Evolutionary conservation across 2,113 vertebrate genomes (phyloP), one percentile per base, ranked within the genome.

Genomic region (Epinephelus moara): DNA sequence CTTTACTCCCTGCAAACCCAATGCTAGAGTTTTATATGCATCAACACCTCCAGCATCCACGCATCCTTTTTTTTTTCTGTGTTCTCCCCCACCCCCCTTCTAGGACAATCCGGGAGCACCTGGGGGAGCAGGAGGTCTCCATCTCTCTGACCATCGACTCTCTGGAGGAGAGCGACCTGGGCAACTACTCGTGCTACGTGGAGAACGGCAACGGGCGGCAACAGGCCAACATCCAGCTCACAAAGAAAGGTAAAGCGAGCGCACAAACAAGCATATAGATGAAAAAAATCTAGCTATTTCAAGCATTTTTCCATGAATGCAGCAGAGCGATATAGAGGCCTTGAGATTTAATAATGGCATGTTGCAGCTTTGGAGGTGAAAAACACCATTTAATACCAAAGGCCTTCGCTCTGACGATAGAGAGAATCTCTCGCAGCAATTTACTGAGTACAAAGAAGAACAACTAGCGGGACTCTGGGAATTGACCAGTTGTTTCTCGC

Each of bases 121-220:
- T 99, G 25, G 98, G 98, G 75, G 98, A 99, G 94, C 98, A 99
- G 93, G 97, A 99, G 92, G 97, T 99, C 64, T 97, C 97, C 81
- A 82, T 99, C 90, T 94, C 95, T 3, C 91, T 99, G 87, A 97
- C 95, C 89, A 97, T 99, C 71, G 97, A 98, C 37, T 94, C 96
- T 4, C 94, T 99, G 63, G 96, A 97, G 78, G 98, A 99, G 87
- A 94, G 92, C 73, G 98, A 99, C 89, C 91, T 99, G 80, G 98
- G 97, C 6, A 99, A 99, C 93, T 99, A 99, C 69, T 98, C 97
- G 0, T 99, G 98, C 86, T 97, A 97, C 0, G 97, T 99, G 79
- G 98, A 99, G 90, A 99, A 99, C 81, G 95, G 96, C 87, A 97
- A 98, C 1, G 98, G 98, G 47, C 93, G 96, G 61, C 95, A 95